Evolutionary conservation across 30 jellyfish, hydroid and myxozoan genomes (phyloP).

Genomic region (Turritopsis dohrnii): DNA sequence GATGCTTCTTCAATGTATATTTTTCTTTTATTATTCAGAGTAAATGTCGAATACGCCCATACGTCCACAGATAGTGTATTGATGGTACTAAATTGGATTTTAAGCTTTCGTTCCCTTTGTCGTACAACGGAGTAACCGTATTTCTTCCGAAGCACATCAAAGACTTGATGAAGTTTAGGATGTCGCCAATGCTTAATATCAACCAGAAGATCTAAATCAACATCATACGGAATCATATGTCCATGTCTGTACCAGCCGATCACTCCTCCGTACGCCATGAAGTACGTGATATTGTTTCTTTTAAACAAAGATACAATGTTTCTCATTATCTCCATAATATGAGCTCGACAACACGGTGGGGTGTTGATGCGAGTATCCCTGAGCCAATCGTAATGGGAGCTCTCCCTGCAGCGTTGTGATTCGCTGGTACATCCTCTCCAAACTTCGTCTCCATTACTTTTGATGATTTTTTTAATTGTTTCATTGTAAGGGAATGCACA

Average conservation of each 20-base stretch:
- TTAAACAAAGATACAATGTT: slow-evolving; percentile 37
- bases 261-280: slow-evolving; percentile 75
- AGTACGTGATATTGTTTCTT: slow-evolving; percentile 37
- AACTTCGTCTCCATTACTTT: not conserved
- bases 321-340: slow-evolving; percentile 45
- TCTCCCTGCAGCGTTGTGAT: slow-evolving; percentile 62
- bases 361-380: slow-evolving; percentile 49
- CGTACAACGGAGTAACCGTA: slow-evolving; percentile 42
- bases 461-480: slow-evolving; percentile 1
- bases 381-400: slow-evolving; percentile 44
- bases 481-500: slow-evolving; percentile 7
- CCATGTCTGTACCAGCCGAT: slow-evolving; percentile 82
- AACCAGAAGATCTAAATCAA: slow-evolving; percentile 62
- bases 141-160: slow-evolving; percentile 15
- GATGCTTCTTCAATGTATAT: slow-evolving; percentile 31
- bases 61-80: slow-evolving; percentile 53
- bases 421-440: slow-evolving; percentile 54
- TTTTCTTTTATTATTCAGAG: not conserved
- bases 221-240: slow-evolving; percentile 76
- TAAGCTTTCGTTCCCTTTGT: slow-evolving; percentile 48
- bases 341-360: slow-evolving; percentile 92
- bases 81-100: slow-evolving; percentile 36
- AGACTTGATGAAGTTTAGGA: slow-evolving; percentile 37
- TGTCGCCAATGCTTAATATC: slow-evolving; percentile 56
- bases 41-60: slow-evolving; percentile 61